Evolutionary conservation across 1,140 invertebrate genomes (phyloP).

Genomic region (Plectus sambesii): DNA sequence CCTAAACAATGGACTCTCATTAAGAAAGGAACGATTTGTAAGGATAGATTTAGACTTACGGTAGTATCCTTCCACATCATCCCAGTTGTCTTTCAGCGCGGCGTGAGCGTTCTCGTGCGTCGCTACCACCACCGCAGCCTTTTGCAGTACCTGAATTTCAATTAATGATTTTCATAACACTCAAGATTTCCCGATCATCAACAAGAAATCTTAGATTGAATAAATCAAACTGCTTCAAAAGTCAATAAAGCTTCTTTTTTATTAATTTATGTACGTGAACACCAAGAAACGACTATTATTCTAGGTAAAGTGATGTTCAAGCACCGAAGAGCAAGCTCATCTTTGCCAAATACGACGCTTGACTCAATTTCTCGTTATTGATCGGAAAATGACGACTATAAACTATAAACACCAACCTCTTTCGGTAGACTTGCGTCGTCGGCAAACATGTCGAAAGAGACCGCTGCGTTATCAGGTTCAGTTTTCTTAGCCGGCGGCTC

Average conservation of each 20-base stretch:
- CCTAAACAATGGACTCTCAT: constrained; percentile 43
- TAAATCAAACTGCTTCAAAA: constrained; percentile 10
- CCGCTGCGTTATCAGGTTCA: background rate
- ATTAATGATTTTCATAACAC: too few relatives aligned
- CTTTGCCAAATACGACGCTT: too few relatives aligned
- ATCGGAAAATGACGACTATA: too few relatives aligned
- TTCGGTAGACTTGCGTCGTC: constrained; percentile 33
- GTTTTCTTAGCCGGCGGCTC: background rate
- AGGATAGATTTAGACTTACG: constrained; percentile 50
- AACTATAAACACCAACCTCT: constrained; percentile 18
- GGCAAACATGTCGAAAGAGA: constrained; percentile 42
- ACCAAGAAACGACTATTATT: too few relatives aligned
- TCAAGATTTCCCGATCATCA: too few relatives aligned
- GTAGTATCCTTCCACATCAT: constrained; percentile 96
- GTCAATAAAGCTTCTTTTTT: constrained; percentile 1
- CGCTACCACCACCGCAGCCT: constrained; percentile 56
- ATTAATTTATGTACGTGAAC: too few relatives aligned
- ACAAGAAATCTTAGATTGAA: too few relatives aligned
- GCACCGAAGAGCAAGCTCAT: too few relatives aligned
- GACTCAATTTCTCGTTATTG: too few relatives aligned
- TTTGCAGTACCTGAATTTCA: too few relatives aligned
- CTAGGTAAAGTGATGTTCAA: too few relatives aligned
- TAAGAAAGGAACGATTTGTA: constrained; percentile 10
- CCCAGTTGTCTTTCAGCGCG: constrained; percentile 93
- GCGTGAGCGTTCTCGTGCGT: constrained; percentile 67